Base-by-base conservation (phyloP, 2,113 vertebrate genomes). In the Apodemus speciosus region DNA sequence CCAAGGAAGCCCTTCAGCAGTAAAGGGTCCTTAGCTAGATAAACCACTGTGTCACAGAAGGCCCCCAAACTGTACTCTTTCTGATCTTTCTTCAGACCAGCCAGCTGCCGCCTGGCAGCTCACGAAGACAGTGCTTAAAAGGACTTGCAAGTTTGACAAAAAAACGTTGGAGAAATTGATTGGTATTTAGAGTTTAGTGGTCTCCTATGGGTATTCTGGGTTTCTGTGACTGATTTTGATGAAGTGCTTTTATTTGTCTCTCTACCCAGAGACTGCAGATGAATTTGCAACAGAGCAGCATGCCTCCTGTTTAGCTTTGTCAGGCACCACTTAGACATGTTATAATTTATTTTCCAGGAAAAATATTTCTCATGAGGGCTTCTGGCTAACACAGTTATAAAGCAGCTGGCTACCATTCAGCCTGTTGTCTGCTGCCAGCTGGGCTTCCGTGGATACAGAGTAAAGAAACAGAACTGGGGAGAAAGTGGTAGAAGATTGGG, bases 181-280 rank as follows among this genome's bases (percentile, higher is more conserved):
- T 98, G 98, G 98, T 98, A 98, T 98, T 98, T 98, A 98, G 98
- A 98, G 98, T 98, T 98, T 98, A 98, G 98, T 97, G 97, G 98
- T 98, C 98, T 98, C 98, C 97, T 98, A 96, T 98, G 98, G 98
- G 98, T 89, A 97, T 98, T 98, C 97, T 97, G 97, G 97, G 98
- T 98, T 98, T 98, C 97, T 98, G 97, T 98, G 98, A 98, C 98
- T 98, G 98, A 98, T 98, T 98, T 98, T 98, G 98, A 98, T 98
- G 98, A 98, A 98, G 98, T 98, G 98, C 97, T 98, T 98, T 98
- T 98, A 98, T 98, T 98, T 98, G 98, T 98, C 97, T 98, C 97
- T 98, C 98, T 98, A 98, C 95, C 97, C 40, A 97, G 98, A 98
- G 98, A 98, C 98, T 98, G 98, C 97, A 97, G 97, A 98, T 97